Conservation (phyloP, 2,888 invertebrate genomes). For the Dyspetes luteomarginatus region DNA sequence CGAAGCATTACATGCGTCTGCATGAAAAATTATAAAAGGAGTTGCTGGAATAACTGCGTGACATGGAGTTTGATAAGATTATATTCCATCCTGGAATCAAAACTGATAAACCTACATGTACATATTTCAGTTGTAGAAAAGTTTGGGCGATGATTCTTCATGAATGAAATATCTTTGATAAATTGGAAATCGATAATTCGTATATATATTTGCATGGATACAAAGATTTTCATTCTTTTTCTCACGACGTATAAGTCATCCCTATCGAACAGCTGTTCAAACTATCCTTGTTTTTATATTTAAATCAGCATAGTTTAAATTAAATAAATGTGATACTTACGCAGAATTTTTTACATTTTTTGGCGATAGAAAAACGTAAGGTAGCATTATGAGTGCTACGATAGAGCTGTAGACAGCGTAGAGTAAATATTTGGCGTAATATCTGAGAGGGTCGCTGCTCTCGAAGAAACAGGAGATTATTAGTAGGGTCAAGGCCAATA, state of each 20-base stretch:
- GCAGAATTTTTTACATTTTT: constrained; percentile 62
- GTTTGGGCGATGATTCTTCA: background rate
- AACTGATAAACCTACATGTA: background rate
- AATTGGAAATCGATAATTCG: background rate
- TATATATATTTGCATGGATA: no score
- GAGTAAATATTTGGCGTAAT: constrained; percentile 61
- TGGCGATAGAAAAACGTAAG: constrained; percentile 60
- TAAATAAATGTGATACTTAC: background rate
- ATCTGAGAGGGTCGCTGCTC: constrained; percentile 64
- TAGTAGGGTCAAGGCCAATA: constrained; percentile 45
- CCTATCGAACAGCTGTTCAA: background rate
- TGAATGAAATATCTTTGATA: background rate
- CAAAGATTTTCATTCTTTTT: background rate
- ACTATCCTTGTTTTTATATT: background rate
- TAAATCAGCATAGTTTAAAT: background rate
- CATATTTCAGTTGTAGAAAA: background rate
- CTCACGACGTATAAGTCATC: background rate
- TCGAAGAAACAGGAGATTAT: constrained; percentile 65
- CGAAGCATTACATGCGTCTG: background rate
- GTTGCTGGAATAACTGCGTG: background rate
- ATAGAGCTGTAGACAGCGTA: constrained; percentile 63
- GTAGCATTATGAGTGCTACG: constrained; percentile 56
- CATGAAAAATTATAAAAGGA: background rate
- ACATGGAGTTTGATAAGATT: background rate
- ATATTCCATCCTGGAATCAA: background rate